A percentile compares a stretch with the other conserved stretches of the same genome.
These are phyloP conservation scores for Ooceraea biroi DNA, from an alignment of 1,140 invertebrate genomes.

Conservation along the genomic window DNA sequence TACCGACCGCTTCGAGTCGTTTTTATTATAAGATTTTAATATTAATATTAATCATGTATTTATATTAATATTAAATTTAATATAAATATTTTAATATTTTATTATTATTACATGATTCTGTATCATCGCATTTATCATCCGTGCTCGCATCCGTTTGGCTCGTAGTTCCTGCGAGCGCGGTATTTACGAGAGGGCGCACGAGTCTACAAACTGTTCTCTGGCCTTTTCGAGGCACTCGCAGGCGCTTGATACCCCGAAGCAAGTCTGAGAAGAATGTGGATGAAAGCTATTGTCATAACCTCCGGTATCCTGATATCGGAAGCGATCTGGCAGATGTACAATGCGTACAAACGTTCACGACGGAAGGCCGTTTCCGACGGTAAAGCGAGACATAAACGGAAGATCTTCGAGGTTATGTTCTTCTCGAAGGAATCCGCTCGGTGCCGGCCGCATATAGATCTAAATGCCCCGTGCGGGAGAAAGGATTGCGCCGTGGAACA, in stretches of 20 bases:
- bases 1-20: too few species aligned
- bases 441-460: conserved; percentile 71
- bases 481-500: conserved; percentile 65
- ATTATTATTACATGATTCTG: too few species aligned
- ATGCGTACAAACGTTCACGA: background rate
- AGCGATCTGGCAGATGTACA: conserved; percentile 68
- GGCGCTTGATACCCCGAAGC: background rate
- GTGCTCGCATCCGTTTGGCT: too few species aligned
- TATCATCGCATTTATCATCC: too few species aligned
- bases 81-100: too few species aligned
- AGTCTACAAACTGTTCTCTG: too few species aligned
- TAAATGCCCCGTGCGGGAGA: conserved; percentile 44
- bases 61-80: too few species aligned
- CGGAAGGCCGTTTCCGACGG: background rate
- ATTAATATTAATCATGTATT: too few species aligned
- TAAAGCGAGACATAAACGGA: background rate
- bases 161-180: too few species aligned
- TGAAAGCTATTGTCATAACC: background rate
- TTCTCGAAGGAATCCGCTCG: conserved; percentile 69
- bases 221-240: too few species aligned
- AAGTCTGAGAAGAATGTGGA: conserved; percentile 27
- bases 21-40: too few species aligned
- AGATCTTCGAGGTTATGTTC: conserved; percentile 73
- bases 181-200: too few species aligned
- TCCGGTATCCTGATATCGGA: conserved; percentile 51